Conservation (phyloP, 2,888 invertebrate species). For the Hofmannophila pseudospretella region DNA sequence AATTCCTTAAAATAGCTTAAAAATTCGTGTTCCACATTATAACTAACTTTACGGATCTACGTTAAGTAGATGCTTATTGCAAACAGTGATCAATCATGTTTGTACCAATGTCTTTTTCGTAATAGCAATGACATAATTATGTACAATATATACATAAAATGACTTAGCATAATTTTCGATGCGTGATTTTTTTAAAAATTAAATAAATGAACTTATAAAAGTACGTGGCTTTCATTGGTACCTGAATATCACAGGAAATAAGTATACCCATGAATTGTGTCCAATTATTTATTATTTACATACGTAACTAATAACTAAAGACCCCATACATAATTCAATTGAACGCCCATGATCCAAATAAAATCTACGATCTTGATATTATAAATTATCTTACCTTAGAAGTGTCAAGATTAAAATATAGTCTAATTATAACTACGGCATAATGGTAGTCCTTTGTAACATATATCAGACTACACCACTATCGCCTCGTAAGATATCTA, state of each 20-base stretch:
- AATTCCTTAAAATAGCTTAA: too few relatives aligned
- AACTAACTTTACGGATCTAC: background rate
- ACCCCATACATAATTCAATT: too few relatives aligned
- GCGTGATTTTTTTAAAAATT: slow-evolving; percentile 3
- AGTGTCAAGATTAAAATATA: too few relatives aligned
- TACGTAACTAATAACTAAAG: too few relatives aligned
- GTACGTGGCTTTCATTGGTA: slow-evolving; percentile 36
- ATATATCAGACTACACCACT: slow-evolving; percentile 40
- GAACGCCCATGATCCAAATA: too few relatives aligned
- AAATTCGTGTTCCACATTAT: slow-evolving; percentile 26
- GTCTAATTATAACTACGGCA: slow-evolving; percentile 9
- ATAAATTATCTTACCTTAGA: too few relatives aligned
- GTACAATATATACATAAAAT: slow-evolving; percentile 44
- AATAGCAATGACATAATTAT: slow-evolving; percentile 25
- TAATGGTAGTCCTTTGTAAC: slow-evolving; percentile 43
- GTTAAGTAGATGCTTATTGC: too few relatives aligned
- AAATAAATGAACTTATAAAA: slow-evolving; percentile 10
- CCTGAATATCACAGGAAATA: slow-evolving; percentile 34
- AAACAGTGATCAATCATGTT: too few relatives aligned
- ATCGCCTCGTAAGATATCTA: slow-evolving; percentile 19
- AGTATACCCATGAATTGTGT: background rate
- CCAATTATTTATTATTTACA: background rate
- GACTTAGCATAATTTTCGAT: background rate
- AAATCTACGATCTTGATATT: too few relatives aligned
- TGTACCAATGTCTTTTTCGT: slow-evolving; percentile 27